Conservation (phyloP, 2,888 invertebrate genomes). For the Taphrorychus bicolor region DNA sequence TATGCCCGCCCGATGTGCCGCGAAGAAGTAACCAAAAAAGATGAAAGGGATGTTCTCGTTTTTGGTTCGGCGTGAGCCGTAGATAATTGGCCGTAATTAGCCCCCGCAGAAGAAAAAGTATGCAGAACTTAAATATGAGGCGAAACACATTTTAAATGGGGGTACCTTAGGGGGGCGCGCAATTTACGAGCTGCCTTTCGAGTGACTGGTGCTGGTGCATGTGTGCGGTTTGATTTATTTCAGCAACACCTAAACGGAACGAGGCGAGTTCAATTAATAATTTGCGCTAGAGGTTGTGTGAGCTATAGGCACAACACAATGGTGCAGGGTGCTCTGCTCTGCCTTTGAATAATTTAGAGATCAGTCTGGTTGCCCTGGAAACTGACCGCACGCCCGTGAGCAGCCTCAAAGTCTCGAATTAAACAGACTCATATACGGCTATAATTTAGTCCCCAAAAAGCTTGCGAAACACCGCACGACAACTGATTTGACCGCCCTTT, state of each 20-base stretch:
- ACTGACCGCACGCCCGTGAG: constrained; percentile 35
- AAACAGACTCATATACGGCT: background rate
- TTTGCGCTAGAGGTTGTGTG: background rate
- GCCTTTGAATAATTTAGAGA: constrained; percentile 36
- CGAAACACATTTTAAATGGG: background rate
- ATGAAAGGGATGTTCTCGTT: constrained; percentile 1
- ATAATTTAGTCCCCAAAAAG: constrained; percentile 28
- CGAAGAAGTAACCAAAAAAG: background rate
- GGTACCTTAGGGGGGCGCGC: background rate
- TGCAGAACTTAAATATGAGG: background rate
- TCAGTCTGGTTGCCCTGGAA: constrained; percentile 38
- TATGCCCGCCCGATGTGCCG: background rate
- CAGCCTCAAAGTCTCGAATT: constrained; percentile 6
- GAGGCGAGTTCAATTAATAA: constrained; percentile 1
- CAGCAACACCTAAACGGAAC: background rate
- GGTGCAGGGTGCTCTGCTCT: background rate
- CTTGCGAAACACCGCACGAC: constrained; percentile 36
- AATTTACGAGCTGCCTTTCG: background rate
- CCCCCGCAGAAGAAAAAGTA: background rate
- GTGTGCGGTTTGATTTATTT: background rate
- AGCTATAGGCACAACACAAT: too few species aligned
- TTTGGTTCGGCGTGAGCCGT: background rate
- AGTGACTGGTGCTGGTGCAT: background rate
- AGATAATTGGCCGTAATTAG: constrained; percentile 7
- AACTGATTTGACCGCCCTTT: constrained; percentile 39